Evolutionary conservation across 2,113 vertebrate genomes (phyloP).

Genomic region (Crotalus horridus): DNA sequence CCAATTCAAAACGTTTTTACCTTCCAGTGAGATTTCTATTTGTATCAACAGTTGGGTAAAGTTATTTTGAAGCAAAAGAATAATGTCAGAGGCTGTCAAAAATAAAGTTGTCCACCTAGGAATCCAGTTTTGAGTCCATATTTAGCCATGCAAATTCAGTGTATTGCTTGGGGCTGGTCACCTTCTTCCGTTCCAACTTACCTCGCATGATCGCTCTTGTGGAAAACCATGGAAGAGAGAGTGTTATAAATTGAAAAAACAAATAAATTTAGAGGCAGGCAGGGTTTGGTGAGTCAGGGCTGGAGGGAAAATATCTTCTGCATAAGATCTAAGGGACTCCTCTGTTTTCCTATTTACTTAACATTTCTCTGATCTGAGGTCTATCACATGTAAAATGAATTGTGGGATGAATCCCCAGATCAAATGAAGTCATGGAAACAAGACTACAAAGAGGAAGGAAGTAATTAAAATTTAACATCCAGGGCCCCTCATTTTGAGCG

Average conservation of each 20-base stretch:
- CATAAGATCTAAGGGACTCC: not conserved
- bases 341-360: not conserved
- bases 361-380: not conserved
- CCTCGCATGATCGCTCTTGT: not conserved
- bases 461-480: not conserved
- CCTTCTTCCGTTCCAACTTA: not conserved
- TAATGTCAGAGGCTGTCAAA: not conserved
- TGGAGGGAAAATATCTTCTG: not conserved
- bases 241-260: not conserved
- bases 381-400: not conserved
- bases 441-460: not conserved
- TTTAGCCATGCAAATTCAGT: not conserved
- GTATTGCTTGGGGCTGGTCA: not conserved
- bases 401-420: not conserved
- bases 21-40: not conserved
- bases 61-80: not conserved
- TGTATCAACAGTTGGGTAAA: not conserved
- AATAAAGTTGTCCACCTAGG: not conserved
- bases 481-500: not conserved
- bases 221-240: not conserved
- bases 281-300: not conserved
- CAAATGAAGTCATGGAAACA: not conserved
- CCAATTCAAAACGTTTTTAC: not conserved
- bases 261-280: not conserved
- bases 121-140: not conserved